These are phyloP conservation scores for Anarsia innoxiella DNA, from an alignment of 2,888 invertebrate species.

Conservation along the genomic window DNA sequence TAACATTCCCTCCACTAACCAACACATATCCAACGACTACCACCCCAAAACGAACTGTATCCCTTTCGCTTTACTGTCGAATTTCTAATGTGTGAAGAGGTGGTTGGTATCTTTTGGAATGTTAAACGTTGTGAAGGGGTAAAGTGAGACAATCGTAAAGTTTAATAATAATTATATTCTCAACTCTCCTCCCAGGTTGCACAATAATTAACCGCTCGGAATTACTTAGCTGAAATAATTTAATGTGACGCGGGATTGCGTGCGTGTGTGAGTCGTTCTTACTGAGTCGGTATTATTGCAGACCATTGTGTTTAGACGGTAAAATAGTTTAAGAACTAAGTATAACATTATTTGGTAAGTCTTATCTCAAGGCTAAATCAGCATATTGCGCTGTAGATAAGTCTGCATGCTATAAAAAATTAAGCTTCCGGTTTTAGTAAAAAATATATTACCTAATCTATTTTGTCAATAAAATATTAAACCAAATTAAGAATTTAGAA, in stretches of 20 bases:
- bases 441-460: too few species aligned
- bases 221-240: constrained; percentile 76
- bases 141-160: constrained; percentile 76
- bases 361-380: too few species aligned
- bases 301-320: too few species aligned
- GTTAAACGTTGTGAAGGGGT: constrained; percentile 51
- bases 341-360: too few species aligned
- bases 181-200: constrained; percentile 72
- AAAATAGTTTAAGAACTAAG: too few species aligned
- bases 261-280: constrained; percentile 22
- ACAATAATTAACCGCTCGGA: constrained; percentile 74
- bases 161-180: constrained; percentile 76
- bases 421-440: too few species aligned
- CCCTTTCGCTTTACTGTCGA: not conserved
- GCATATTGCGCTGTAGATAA: too few species aligned
- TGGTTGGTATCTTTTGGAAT: constrained; percentile 2
- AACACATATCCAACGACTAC: constrained; percentile 19
- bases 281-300: not conserved
- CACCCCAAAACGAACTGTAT: constrained; percentile 31
- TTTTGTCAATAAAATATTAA: too few species aligned
- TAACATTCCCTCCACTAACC: constrained; percentile 30
- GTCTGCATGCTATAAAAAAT: too few species aligned
- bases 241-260: constrained; percentile 66
- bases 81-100: not conserved
- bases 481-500: too few species aligned